Base-by-base conservation (phyloP, 1,140 invertebrate genomes). In the Cotesia chilonis region DNA sequence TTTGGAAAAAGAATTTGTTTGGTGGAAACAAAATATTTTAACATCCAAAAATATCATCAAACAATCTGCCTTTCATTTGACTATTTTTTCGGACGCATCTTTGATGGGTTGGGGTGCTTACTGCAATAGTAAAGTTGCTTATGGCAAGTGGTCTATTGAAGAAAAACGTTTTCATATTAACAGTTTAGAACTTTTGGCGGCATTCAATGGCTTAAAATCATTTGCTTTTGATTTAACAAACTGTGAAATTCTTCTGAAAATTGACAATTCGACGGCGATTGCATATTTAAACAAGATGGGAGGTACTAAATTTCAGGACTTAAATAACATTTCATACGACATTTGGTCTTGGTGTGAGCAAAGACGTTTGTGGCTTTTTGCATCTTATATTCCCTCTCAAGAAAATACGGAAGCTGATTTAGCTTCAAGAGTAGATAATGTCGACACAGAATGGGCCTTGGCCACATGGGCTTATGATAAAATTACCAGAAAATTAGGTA, bases 11-110 rank as follows among this genome's bases (percentile, higher is more conserved):
- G 60, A 63, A n/a, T 28, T 63, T 12, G 4, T 12, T 10, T 63
- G 60, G 60, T 37, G 60, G 60, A 37, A 9, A 9, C 28, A 63
- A 35, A 63, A 63, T 63, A 63, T 63, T 36, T 36, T 36, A 37
- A 1, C 12, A 4, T 7, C 17, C 20, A 20, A 28, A 20, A 59
- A 20, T 17, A 7, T 20, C 4, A 59, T 59, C 4, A 59, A 4
- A 7, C 6, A 7, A 17, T 20, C 6, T 4, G 28, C 12, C 37
- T 63, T 14, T n/a, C n/a, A n/a, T n/a, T n/a, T n/a, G n/a, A n/a
- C n/a, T n/a, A n/a, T n/a, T n/a, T n/a, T n/a, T n/a, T 37, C 35
- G 37, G 60, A 63, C 36, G 35, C 60, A n/a, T 63, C 60, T 3
- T 10, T 7, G 4, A 20, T 6, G 7, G 55, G 55, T 7, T 59